Conservation (phyloP, 2,888 invertebrate genomes). For the Drosophila paramelanica region DNA sequence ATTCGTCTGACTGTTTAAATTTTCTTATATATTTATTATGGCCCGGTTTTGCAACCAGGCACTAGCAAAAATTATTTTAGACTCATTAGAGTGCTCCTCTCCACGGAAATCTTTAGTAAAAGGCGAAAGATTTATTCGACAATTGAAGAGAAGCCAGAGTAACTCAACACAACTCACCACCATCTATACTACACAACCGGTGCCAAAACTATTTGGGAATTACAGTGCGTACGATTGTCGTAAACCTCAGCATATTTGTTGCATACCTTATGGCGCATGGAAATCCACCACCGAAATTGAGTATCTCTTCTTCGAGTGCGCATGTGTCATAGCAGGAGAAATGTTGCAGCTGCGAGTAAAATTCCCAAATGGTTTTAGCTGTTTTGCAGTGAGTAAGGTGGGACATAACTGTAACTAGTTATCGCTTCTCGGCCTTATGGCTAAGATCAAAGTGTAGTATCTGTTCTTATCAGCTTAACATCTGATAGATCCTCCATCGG, state of each 20-base stretch:
- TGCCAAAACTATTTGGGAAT: conserved; percentile 56
- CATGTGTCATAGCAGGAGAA: conserved; percentile 7
- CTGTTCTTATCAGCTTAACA: conserved; percentile 59
- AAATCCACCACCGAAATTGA: conserved; percentile 31
- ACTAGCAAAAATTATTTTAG: conserved; percentile 84
- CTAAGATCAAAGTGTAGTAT: conserved; percentile 59
- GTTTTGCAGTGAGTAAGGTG: rapidly evolving
- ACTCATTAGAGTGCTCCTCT: conserved; percentile 90
- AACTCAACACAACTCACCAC: rapidly evolving
- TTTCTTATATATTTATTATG: conserved; percentile 34
- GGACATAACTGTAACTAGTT: neutral
- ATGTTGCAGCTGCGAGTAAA: neutral
- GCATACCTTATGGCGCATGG: conserved; percentile 17
- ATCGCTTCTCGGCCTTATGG: conserved; percentile 57
- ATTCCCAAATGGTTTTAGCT: conserved; percentile 40
- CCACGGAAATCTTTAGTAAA: conserved; percentile 93
- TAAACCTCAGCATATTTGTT: neutral
- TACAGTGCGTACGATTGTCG: conserved; percentile 7
- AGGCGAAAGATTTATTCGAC: conserved; percentile 91
- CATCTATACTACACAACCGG: neutral
- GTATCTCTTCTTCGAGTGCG: conserved; percentile 8
- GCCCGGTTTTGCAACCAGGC: conserved; percentile 67
- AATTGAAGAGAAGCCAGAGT: conserved; percentile 89
- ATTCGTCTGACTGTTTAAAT: neutral
- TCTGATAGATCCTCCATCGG: conserved; percentile 55